phyloP scores from a whole-genome alignment of 2,888 invertebrate species.

The Eupithecia insigniata region DNA sequence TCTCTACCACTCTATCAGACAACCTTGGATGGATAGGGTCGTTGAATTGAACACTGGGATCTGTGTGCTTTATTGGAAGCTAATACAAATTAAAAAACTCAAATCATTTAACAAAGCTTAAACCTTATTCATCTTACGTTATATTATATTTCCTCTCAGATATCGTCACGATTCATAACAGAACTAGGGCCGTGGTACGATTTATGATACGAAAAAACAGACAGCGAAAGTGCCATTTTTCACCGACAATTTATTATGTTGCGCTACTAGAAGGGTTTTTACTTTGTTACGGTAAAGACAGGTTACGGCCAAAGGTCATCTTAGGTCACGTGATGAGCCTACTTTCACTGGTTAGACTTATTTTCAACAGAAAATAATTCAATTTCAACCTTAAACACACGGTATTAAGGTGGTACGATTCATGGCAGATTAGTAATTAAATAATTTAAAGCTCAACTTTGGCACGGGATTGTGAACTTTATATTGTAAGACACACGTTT shows the following conservation, averaged over 20 bases:
- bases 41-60: too few relatives aligned
- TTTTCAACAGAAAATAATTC: conserved; percentile 23
- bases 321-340: conserved; percentile 72
- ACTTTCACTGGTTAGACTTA: conserved; percentile 71
- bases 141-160: neutral
- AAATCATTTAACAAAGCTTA: too few relatives aligned
- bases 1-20: too few relatives aligned
- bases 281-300: conserved; percentile 55
- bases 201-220: neutral
- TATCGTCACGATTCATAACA: neutral
- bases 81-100: too few relatives aligned
- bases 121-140: neutral
- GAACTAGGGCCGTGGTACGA: neutral
- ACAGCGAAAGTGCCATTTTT: neutral
- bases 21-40: too few relatives aligned
- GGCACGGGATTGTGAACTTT: conserved; percentile 47
- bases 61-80: too few relatives aligned
- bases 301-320: conserved; percentile 77
- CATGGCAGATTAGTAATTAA: conserved; percentile 41
- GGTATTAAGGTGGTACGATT: conserved; percentile 16
- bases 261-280: conserved; percentile 20
- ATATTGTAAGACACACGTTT: conserved; percentile 43
- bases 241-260: conserved; percentile 6
- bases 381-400: conserved; percentile 25
- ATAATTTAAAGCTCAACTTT: conserved; percentile 46